phyloP scores from a whole-genome alignment of 2,888 invertebrate genomes.

The Entomobrya proxima region DNA sequence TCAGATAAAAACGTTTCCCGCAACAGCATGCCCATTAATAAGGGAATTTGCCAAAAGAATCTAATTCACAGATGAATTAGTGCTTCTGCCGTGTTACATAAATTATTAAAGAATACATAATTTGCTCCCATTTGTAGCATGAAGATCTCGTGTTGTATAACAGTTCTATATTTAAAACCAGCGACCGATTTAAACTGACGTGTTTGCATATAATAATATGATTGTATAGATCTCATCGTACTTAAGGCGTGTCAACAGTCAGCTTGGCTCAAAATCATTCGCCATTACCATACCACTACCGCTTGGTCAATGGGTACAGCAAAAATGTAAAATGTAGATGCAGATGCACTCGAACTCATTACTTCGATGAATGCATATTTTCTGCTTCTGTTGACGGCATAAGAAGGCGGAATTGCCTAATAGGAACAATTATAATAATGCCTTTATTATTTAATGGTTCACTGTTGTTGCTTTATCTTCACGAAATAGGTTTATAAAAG shows the following conservation, averaged over 20 bases:
- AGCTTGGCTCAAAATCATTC: neutral
- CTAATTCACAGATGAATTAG: slow-evolving; percentile 23
- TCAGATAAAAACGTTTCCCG: neutral
- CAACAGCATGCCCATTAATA: neutral
- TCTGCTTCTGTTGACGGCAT: slow-evolving; percentile 1
- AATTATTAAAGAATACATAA: slow-evolving; percentile 11
- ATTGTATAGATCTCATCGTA: neutral
- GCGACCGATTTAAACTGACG: slow-evolving; percentile 16
- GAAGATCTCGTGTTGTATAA: neutral
- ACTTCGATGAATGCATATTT: neutral
- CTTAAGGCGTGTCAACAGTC: neutral
- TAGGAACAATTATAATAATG: slow-evolving; percentile 15
- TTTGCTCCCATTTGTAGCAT: slow-evolving; percentile 7
- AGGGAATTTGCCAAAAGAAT: slow-evolving; percentile 1
- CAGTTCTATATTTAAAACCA: neutral
- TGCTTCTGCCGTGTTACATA: slow-evolving; percentile 17
- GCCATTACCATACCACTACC: neutral
- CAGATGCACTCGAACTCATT: neutral
- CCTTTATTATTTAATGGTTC: slow-evolving; percentile 19
- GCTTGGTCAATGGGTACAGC: slow-evolving; percentile 19
- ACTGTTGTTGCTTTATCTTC: neutral
- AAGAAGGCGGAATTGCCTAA: slow-evolving; percentile 28
- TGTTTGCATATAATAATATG: neutral
- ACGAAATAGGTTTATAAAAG: slow-evolving; percentile 8
- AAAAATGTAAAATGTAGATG: neutral